These are phyloP conservation scores for Hecatera dysodea DNA, from an alignment of 2,888 invertebrate genomes.

Conservation along the genomic window DNA sequence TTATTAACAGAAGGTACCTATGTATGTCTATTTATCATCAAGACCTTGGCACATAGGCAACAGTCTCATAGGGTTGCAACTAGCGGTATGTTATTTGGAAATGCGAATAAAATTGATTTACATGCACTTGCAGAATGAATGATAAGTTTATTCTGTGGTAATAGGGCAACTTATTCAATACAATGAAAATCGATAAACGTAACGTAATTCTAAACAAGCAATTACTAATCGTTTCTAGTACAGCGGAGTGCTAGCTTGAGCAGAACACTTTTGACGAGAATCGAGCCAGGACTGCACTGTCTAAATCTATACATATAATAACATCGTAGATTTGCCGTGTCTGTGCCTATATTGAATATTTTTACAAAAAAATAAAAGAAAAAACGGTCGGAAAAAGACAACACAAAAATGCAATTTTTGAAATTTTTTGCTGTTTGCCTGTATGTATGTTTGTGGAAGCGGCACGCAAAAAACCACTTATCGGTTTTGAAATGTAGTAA, in stretches of 20 bases:
- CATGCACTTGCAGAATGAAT: constrained; percentile 19
- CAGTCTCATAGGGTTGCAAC: not conserved
- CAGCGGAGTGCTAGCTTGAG: not conserved
- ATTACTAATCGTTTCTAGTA: constrained; percentile 5
- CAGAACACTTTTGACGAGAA: no score
- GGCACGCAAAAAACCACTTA: no score
- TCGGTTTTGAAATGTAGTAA: no score
- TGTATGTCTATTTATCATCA: constrained; percentile 14
- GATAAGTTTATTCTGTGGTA: constrained; percentile 32
- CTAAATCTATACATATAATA: no score
- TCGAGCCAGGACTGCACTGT: no score
- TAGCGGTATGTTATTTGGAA: not conserved
- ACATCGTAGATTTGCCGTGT: no score
- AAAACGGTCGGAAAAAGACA: no score
- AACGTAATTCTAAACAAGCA: not conserved
- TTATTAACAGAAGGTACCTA: not conserved
- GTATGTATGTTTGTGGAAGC: no score
- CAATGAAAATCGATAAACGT: not conserved
- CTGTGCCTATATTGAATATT: no score
- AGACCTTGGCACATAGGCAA: constrained; percentile 25
- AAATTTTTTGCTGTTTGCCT: no score
- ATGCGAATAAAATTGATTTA: constrained; percentile 30
- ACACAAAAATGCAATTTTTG: no score
- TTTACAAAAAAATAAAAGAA: no score
- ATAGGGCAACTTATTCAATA: constrained; percentile 7